These are phyloP conservation scores for Monomorium pharaonis DNA, from an alignment of 1,140 invertebrate genomes.

Conservation along the genomic window DNA sequence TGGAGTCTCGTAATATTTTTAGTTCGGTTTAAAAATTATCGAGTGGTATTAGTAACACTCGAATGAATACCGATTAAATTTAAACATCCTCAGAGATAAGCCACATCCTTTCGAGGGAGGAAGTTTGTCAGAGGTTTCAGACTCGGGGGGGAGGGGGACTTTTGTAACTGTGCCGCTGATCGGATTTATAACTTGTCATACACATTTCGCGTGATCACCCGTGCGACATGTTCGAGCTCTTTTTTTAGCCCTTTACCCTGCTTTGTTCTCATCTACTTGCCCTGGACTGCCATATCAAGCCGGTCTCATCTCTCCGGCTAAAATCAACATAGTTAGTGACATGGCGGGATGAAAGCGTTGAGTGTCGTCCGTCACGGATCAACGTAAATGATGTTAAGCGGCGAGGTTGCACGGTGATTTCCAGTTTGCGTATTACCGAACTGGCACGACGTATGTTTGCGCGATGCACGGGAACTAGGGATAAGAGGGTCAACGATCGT, in stretches of 20 bases:
- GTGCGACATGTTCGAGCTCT: neutral
- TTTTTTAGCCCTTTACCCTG: slow-evolving; percentile 21
- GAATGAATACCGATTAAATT: neutral
- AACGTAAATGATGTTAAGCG: slow-evolving; percentile 28
- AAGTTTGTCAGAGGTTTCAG: neutral
- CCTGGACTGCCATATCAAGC: slow-evolving; percentile 4
- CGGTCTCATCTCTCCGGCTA: slow-evolving; percentile 61
- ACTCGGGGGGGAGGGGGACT: no score
- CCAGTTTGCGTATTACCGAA: slow-evolving; percentile 57
- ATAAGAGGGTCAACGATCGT: slow-evolving; percentile 56
- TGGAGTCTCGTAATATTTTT: neutral
- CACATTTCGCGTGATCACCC: slow-evolving; percentile 29
- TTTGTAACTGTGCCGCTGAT: slow-evolving; percentile 8
- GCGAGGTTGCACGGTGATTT: slow-evolving; percentile 25
- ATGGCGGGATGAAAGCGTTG: slow-evolving; percentile 53
- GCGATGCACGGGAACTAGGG: slow-evolving; percentile 38
- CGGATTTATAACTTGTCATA: slow-evolving; percentile 47
- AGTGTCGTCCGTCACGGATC: slow-evolving; percentile 38
- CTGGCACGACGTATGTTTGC: slow-evolving; percentile 17
- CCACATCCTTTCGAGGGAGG: neutral
- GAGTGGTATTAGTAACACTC: neutral
- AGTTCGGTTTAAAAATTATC: neutral
- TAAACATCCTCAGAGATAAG: neutral
- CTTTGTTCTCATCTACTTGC: slow-evolving; percentile 11
- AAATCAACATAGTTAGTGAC: slow-evolving; percentile 72